Conservation (phyloP, 2,888 invertebrate species). For the Leptinotarsa tumamoca region DNA sequence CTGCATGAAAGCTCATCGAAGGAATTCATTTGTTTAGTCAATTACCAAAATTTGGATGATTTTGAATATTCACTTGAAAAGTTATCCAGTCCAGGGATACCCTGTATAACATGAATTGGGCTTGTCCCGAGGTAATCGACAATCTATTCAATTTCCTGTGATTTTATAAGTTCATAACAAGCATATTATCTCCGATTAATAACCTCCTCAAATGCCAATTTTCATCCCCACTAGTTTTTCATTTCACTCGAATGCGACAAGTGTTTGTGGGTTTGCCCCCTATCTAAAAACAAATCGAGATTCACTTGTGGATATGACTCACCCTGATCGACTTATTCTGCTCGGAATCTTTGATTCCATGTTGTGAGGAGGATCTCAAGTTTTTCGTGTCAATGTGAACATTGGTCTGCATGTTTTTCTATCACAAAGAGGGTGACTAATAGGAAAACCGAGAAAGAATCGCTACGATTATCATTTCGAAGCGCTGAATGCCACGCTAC, state of each 20-base stretch:
- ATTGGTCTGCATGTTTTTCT: constrained; percentile 75
- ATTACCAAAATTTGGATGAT: no score
- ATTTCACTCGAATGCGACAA: not conserved
- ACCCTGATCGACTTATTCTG: constrained; percentile 17
- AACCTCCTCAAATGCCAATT: not conserved
- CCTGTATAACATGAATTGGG: no score
- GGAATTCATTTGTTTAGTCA: no score
- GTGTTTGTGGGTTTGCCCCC: constrained; percentile 14
- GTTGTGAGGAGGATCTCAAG: constrained; percentile 74
- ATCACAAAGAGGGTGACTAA: constrained; percentile 5
- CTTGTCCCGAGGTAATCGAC: no score
- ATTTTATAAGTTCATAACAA: no score
- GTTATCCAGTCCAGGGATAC: no score
- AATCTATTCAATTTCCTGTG: no score
- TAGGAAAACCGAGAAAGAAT: not conserved
- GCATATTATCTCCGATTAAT: no score
- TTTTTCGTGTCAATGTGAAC: constrained; percentile 81
- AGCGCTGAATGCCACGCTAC: constrained; percentile 33
- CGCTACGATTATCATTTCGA: constrained; percentile 4
- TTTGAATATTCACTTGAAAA: no score
- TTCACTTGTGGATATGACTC: constrained; percentile 18
- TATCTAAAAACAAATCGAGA: not conserved
- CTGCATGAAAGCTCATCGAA: no score
- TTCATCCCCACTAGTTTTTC: not conserved
- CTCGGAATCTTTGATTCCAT: constrained; percentile 68